Evolutionary conservation across 1,140 invertebrate genomes (phyloP).

Genomic region (Eriosoma lanigerum): DNA sequence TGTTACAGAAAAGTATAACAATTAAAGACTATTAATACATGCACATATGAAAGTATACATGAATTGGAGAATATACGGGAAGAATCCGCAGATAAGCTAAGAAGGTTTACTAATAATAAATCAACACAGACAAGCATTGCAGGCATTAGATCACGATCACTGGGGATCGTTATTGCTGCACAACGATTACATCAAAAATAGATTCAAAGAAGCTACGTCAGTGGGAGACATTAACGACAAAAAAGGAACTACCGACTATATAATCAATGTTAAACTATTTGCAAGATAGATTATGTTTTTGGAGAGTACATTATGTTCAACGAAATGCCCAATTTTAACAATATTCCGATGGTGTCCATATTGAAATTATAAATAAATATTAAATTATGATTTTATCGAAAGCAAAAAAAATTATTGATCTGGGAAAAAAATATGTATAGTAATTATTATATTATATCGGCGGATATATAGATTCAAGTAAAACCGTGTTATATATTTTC

Average conservation of each 20-base stretch:
- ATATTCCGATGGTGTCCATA: too few species aligned
- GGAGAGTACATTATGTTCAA: too few species aligned
- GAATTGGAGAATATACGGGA: too few species aligned
- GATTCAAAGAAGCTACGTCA: neutral
- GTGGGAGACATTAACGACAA: neutral
- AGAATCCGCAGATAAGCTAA: neutral
- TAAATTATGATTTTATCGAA: too few species aligned
- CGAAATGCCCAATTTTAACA: too few species aligned
- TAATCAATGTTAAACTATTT: neutral
- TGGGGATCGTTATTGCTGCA: neutral
- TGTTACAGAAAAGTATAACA: slow-evolving; percentile 1
- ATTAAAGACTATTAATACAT: neutral
- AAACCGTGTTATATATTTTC: too few species aligned
- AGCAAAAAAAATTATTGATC: too few species aligned
- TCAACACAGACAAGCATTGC: neutral
- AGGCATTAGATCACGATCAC: neutral
- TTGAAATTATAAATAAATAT: too few species aligned
- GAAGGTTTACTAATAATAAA: neutral
- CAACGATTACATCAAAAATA: neutral
- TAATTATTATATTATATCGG: too few species aligned
- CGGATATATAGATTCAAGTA: too few species aligned
- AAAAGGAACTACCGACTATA: neutral
- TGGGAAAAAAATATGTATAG: too few species aligned
- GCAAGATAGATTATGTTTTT: neutral
- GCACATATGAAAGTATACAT: neutral